phyloP scores from a whole-genome alignment of 1,140 invertebrate genomes.

The Cydia amplana region DNA sequence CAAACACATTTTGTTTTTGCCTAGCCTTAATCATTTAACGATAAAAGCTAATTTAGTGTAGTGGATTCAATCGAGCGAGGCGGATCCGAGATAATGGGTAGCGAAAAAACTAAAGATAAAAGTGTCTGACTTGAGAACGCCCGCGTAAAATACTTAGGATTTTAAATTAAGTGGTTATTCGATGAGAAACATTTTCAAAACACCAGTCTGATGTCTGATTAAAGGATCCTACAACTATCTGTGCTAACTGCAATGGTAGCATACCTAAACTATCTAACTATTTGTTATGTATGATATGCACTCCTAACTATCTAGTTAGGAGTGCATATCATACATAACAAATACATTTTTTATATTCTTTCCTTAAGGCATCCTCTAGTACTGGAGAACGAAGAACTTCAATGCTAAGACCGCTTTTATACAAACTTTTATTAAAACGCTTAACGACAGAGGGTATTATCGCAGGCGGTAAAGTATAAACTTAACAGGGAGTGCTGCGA shows the following conservation, averaged over 20 bases:
- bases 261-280: too few relatives aligned
- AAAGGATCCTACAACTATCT: too few relatives aligned
- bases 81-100: slow-evolving; percentile 18
- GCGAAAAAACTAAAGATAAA: slow-evolving; percentile 18
- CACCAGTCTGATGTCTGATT: too few relatives aligned
- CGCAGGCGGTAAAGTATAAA: background rate
- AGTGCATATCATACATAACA: too few relatives aligned
- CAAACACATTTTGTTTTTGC: slow-evolving; percentile 9
- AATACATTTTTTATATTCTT: background rate
- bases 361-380: background rate
- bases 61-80: slow-evolving; percentile 23
- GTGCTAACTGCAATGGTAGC: too few relatives aligned
- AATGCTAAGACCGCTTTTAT: slow-evolving; percentile 1
- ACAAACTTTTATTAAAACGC: slow-evolving; percentile 26
- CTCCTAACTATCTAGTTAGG: too few relatives aligned
- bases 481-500: background rate
- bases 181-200: too few relatives aligned
- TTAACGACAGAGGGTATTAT: slow-evolving; percentile 14
- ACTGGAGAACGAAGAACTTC: slow-evolving; percentile 8
- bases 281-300: too few relatives aligned
- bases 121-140: background rate
- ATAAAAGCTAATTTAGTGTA: slow-evolving; percentile 24
- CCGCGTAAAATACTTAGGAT: background rate
- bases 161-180: too few relatives aligned
- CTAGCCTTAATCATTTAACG: slow-evolving; percentile 3